Evolutionary conservation across 1,140 invertebrate genomes (phyloP).

Genomic region (Plutomurus gul): DNA sequence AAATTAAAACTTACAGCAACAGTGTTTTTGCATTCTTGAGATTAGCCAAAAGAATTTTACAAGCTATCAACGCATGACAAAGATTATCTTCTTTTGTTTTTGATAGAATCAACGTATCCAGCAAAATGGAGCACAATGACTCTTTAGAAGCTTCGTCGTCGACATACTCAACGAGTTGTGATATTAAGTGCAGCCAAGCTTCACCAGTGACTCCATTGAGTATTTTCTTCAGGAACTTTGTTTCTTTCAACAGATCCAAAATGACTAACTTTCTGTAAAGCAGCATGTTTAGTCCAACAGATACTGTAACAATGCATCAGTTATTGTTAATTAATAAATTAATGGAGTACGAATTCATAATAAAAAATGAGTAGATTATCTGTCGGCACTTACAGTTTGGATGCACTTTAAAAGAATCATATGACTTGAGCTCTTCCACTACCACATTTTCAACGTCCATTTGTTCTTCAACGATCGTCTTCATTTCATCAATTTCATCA

Average conservation of each 20-base stretch:
- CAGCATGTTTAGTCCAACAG: neutral
- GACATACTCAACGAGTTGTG: neutral
- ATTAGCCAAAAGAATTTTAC: neutral
- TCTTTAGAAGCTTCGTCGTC: neutral
- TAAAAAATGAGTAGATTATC: neutral
- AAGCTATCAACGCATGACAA: neutral
- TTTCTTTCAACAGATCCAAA: neutral
- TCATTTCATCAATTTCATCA: neutral
- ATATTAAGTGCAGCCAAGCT: neutral
- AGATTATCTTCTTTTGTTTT: constrained; percentile 3
- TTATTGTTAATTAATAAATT: no score
- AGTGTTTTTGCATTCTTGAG: neutral
- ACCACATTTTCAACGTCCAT: neutral
- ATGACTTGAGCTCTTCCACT: neutral
- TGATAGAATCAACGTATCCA: neutral
- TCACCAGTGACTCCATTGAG: neutral
- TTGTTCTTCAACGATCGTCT: neutral
- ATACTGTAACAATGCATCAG: neutral
- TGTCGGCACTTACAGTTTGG: neutral
- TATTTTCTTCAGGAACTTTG: neutral
- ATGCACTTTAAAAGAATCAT: neutral
- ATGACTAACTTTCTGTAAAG: neutral
- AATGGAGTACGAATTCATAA: neutral
- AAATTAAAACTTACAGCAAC: neutral
- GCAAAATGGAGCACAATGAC: neutral